These are phyloP conservation scores for Peromyscus attwateri DNA, from an alignment of 2,797 vertebrate species.

Conservation along the genomic window DNA sequence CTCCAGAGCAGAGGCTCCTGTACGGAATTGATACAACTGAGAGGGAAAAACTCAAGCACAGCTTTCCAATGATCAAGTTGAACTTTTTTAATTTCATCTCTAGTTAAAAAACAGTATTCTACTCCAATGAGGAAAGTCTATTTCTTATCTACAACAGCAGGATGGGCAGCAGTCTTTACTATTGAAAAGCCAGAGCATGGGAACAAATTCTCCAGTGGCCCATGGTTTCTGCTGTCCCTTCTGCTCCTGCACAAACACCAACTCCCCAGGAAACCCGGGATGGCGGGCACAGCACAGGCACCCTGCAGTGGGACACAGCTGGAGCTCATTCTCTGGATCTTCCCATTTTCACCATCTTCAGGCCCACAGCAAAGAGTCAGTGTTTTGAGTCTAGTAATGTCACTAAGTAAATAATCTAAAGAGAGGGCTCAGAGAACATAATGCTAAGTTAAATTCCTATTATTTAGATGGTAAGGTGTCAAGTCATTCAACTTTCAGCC, in stretches of 20 bases:
- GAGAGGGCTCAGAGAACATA: constrained; percentile 10
- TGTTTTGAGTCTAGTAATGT: constrained; percentile 23
- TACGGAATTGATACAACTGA: neutral
- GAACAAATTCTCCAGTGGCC: neutral
- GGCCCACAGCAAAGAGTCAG: constrained; percentile 37
- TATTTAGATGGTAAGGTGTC: constrained; percentile 5
- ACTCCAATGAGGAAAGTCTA: constrained; percentile 37
- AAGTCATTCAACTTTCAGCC: constrained; percentile 47
- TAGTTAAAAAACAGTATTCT: constrained; percentile 35
- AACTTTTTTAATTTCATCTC: constrained; percentile 49
- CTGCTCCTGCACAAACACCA: neutral
- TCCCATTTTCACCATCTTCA: neutral
- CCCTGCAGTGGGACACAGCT: neutral
- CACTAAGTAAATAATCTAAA: neutral
- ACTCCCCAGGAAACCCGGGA: constrained; percentile 50
- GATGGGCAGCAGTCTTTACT: constrained; percentile 47
- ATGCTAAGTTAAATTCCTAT: constrained; percentile 51
- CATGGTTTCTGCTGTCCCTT: neutral
- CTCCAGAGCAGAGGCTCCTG: neutral
- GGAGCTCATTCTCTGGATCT: constrained; percentile 27
- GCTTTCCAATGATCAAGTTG: constrained; percentile 19
- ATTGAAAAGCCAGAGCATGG: constrained; percentile 11
- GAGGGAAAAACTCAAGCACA: neutral
- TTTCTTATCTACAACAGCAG: constrained; percentile 17
- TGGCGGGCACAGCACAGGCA: neutral